phyloP scores from a whole-genome alignment of 2,113 vertebrate genomes.

The Fulmarus glacialis region DNA sequence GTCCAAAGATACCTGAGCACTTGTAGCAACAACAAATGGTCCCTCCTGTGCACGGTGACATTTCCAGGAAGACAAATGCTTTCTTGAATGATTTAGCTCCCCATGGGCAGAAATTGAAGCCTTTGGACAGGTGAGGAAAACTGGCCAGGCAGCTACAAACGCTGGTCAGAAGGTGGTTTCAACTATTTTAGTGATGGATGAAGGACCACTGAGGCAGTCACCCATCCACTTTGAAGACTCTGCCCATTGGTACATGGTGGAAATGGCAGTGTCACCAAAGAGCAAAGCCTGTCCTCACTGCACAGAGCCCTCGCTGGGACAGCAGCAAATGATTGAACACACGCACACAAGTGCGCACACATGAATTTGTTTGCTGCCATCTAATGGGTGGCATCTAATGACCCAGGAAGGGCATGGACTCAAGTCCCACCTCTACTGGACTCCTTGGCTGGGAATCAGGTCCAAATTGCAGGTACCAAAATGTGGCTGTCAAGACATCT shows the following conservation, averaged over 20 bases:
- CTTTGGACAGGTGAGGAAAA: background rate
- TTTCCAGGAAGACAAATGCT: background rate
- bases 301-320: background rate
- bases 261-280: background rate
- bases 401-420: background rate
- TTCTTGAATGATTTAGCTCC: background rate
- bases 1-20: background rate
- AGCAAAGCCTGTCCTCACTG: background rate
- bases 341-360: background rate
- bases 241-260: rapidly evolving
- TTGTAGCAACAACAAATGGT: background rate
- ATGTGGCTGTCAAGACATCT: background rate
- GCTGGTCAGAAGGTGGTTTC: background rate
- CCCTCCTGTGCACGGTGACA: background rate
- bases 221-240: background rate
- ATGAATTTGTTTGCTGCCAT: background rate
- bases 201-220: background rate
- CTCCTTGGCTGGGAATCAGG: background rate
- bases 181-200: background rate
- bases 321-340: background rate
- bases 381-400: background rate
- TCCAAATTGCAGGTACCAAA: background rate
- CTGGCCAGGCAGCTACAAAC: background rate
- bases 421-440: background rate
- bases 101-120: background rate